Base-by-base conservation (phyloP, 2,888 invertebrate species). In the Amphipoea lucens region DNA sequence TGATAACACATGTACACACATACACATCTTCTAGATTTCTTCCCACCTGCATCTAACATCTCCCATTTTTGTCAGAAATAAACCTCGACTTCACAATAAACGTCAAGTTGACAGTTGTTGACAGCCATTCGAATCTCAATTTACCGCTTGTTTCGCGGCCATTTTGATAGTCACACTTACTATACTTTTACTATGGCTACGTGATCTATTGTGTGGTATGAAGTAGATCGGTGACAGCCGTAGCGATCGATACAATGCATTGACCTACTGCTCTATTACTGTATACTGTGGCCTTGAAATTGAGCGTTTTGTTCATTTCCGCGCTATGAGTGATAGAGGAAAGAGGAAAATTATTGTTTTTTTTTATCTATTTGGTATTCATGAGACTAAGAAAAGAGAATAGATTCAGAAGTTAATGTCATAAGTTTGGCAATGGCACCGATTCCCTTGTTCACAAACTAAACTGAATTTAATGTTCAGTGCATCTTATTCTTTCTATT, bases 181-280 rank as follows among this genome's bases (percentile, higher is more conserved):
- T 42, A 17, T 60, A 76, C 79, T 83, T 83, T 78, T 83, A 82
- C 69, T 51, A 78, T 62, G 7, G 7, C 62, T 65, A 87, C 85
- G 84, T 83, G 88, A 62, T 60, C 76, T 74, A 74, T 80, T 83
- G 73, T 83, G 62, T 14, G 40, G 60, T n/a, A 7, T 48, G 71
- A 85, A 77, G 84, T 87, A 48, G 85, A 84, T 51, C 84, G 48
- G 76, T 74, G 80, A 87, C 80, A 84, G 74, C 65, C 57, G 84
- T 72, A 42, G 62, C 65, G 29, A 80, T 66, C 29, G 42, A 71
- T 60, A 82, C 86, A 84, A 86, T 82, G 48, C 63, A 40, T 82
- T 84, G 83, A 68, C 86, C 84, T 67, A 84, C 83, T 86, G 83
- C 12, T 71, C 86, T 57, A 63, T 40, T 42, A 68, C n/a, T 60